Evolutionary conservation across 2,888 invertebrate genomes (phyloP).

Genomic region (Cosmia trapezina): DNA sequence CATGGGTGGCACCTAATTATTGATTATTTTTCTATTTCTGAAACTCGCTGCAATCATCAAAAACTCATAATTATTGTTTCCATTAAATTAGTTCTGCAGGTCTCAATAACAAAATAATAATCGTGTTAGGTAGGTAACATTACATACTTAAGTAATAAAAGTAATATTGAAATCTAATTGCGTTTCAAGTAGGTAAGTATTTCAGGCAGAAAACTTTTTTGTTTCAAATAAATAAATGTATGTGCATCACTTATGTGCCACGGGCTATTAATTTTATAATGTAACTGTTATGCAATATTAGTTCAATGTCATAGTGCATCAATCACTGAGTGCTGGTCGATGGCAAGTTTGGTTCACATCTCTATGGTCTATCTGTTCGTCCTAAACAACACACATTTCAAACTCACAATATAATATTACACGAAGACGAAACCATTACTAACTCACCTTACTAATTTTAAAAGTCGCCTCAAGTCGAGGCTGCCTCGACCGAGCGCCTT

Average conservation of each 20-base stretch:
- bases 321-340: slow-evolving; percentile 80
- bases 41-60: slow-evolving; percentile 16
- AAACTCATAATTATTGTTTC: slow-evolving; percentile 12
- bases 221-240: slow-evolving; percentile 59
- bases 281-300: slow-evolving; percentile 68
- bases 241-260: slow-evolving; percentile 77
- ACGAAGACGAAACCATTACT: slow-evolving; percentile 84
- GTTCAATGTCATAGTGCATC: slow-evolving; percentile 77
- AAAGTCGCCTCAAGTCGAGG: slow-evolving; percentile 55
- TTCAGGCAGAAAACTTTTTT: slow-evolving; percentile 19
- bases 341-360: slow-evolving; percentile 80
- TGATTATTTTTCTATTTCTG: slow-evolving; percentile 9
- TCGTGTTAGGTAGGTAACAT: background rate
- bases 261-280: slow-evolving; percentile 68
- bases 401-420: slow-evolving; percentile 79
- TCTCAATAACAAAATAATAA: background rate
- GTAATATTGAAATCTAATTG: slow-evolving; percentile 4
- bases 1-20: background rate
- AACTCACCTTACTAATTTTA: slow-evolving; percentile 85
- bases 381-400: slow-evolving; percentile 88
- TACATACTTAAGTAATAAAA: background rate
- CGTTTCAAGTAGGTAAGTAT: slow-evolving; percentile 49
- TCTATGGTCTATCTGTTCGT: slow-evolving; percentile 89
- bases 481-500: slow-evolving; percentile 36
- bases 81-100: background rate